These are phyloP conservation scores for Chironomus tentans DNA, from an alignment of 2,888 invertebrate genomes.

Conservation along the genomic window DNA sequence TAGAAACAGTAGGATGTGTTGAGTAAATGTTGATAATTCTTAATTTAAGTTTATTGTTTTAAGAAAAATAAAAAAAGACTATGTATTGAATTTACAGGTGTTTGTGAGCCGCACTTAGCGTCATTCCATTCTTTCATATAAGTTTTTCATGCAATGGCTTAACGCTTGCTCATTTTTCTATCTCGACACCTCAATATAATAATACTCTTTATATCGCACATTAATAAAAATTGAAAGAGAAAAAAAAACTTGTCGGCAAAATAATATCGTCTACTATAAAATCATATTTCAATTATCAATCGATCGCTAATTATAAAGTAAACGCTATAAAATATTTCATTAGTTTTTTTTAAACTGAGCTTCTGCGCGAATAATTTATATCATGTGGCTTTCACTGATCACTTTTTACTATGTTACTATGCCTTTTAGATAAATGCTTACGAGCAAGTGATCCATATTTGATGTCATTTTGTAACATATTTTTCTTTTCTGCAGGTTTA, in stretches of 20 bases:
- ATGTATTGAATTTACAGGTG: not conserved
- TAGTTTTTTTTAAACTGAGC: not conserved
- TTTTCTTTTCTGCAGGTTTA: not conserved
- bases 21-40: not conserved
- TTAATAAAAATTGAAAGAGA: not conserved
- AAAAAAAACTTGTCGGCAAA: too few relatives aligned
- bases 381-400: not conserved
- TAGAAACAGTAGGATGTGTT: not conserved
- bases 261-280: not conserved
- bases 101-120: not conserved
- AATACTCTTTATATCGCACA: not conserved
- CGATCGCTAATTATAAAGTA: not conserved
- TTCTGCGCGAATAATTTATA: not conserved
- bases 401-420: not conserved
- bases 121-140: not conserved
- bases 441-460: not conserved
- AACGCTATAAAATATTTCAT: not conserved
- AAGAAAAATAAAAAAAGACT: not conserved
- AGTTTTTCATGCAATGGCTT: not conserved
- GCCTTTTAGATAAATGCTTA: not conserved
- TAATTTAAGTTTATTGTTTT: not conserved
- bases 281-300: conserved; percentile 8
- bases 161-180: not conserved
- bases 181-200: not conserved
- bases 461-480: not conserved